Base-by-base conservation (phyloP, 2,797 vertebrate species). In the Megalops cyprinoides region DNA sequence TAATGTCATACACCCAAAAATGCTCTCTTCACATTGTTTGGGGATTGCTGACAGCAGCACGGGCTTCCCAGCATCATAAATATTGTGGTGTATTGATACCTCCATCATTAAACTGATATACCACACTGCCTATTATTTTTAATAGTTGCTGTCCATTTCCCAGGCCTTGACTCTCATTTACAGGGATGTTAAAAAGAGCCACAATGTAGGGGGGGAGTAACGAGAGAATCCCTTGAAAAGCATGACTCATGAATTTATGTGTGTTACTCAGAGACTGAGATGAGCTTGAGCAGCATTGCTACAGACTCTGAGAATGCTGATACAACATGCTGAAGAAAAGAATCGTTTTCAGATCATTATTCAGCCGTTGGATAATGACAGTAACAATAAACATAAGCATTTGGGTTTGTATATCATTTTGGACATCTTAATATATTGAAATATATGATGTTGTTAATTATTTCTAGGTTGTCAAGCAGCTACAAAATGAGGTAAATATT, bases 301-400 rank as follows among this genome's bases (percentile, higher is more conserved):
- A 8, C 51, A 14, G 51, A 3, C 12, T 53, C 2, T 10, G 44
- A 5, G 6, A 28, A 9, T 25, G 5, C 25, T 60, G 6, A 28
- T 79, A 77, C n/a, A n/a, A n/a, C n/a, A n/a, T n/a, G n/a, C n/a
- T 86, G 81, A 82, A 81, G 86, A 88, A 84, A 88, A 84, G 82
- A 75, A 84, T 83, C 81, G 51, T 71, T 20, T 69, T 69, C 79
- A 71, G 85, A 79, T 73, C 65, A 25, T 76, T 23, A 62, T 76
- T 83, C 85, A 48, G 37, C 81, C 39, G 77, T 77, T 79, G 79
- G 79, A 53, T 82, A 86, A 89, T 85, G 84, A 83, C 81, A 34
- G 81, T 49, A 77, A n/a, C n/a, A n/a, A n/a, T n/a, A n/a, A n/a
- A n/a, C n/a, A n/a, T n/a, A n/a, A 69, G 42, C 37, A 42, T 44